Percentiles rank a stretch among this genome's conserved stretches.
Evolutionary conservation across 2,797 vertebrate genomes (phyloP).

Genomic region (Smutsia gigantea): DNA sequence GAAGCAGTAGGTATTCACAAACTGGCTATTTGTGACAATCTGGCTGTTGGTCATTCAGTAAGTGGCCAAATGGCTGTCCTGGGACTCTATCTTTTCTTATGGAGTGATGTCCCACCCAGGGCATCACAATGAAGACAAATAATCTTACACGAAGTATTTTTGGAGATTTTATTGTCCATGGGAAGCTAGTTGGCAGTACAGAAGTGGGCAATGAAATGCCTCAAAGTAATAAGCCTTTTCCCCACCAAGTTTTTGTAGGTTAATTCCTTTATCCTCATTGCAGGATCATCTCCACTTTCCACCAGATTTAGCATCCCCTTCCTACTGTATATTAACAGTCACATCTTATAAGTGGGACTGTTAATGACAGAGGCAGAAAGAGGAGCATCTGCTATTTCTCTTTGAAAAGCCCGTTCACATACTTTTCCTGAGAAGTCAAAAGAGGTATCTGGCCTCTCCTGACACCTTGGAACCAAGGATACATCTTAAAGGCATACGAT

Average conservation of each 20-base stretch:
- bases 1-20: neutral
- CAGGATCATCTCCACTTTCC: neutral
- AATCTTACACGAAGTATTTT: neutral
- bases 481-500: neutral
- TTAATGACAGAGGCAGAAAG: neutral
- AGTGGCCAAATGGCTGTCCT: neutral
- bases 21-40: neutral
- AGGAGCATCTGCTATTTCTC: neutral
- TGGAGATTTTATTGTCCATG: slow-evolving; percentile 34
- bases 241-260: slow-evolving; percentile 19
- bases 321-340: slow-evolving; percentile 8
- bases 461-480: neutral
- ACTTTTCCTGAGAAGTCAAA: neutral
- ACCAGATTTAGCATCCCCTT: slow-evolving; percentile 37
- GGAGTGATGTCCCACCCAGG: neutral
- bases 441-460: neutral
- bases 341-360: neutral
- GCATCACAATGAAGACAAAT: slow-evolving; percentile 32
- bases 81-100: neutral
- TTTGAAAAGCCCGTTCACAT: neutral
- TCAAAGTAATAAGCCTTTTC: slow-evolving; percentile 42
- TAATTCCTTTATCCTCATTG: neutral
- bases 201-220: neutral
- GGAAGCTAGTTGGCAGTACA: slow-evolving; percentile 4
- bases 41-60: neutral